Conservation (phyloP, 2,888 invertebrate genomes). For the Lepidochrysops patricia region DNA sequence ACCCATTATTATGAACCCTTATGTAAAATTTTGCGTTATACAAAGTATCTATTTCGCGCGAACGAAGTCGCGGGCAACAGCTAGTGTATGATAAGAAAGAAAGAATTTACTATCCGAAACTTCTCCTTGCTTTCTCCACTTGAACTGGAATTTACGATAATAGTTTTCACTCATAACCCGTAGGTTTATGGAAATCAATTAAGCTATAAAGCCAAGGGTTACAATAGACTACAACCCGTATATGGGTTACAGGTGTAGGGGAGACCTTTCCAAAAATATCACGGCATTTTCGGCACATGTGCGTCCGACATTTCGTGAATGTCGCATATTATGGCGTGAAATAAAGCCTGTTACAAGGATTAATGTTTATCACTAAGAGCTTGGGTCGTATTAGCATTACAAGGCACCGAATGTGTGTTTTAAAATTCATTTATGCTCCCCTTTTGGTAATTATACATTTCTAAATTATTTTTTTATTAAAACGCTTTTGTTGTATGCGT, state of each 20-base stretch:
- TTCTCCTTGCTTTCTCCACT: too few species aligned
- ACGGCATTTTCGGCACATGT: conserved; percentile 31
- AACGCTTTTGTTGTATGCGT: neutral
- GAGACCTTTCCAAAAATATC: conserved; percentile 30
- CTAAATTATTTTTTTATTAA: neutral
- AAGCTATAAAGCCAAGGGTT: neutral
- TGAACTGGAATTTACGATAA: neutral
- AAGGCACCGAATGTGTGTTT: conserved; percentile 5
- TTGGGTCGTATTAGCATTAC: conserved; percentile 4
- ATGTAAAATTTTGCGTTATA: too few species aligned
- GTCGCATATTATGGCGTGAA: conserved; percentile 24
- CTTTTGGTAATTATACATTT: conserved; percentile 9
- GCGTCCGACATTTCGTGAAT: conserved; percentile 32
- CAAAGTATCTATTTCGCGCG: too few species aligned
- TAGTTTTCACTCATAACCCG: neutral
- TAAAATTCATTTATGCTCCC: conserved; percentile 5
- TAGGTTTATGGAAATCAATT: conserved; percentile 2
- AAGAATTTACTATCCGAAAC: too few species aligned
- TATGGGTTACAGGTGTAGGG: conserved; percentile 24
- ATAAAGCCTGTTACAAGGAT: neutral
- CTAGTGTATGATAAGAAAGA: too few species aligned
- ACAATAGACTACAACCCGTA: conserved; percentile 14
- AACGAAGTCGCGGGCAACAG: too few species aligned
- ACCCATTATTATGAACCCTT: too few species aligned
- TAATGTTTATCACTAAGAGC: conserved; percentile 7